These are phyloP conservation scores for Tetranychus cinnabarinus DNA, from an alignment of 1,140 invertebrate species.

Conservation along the genomic window DNA sequence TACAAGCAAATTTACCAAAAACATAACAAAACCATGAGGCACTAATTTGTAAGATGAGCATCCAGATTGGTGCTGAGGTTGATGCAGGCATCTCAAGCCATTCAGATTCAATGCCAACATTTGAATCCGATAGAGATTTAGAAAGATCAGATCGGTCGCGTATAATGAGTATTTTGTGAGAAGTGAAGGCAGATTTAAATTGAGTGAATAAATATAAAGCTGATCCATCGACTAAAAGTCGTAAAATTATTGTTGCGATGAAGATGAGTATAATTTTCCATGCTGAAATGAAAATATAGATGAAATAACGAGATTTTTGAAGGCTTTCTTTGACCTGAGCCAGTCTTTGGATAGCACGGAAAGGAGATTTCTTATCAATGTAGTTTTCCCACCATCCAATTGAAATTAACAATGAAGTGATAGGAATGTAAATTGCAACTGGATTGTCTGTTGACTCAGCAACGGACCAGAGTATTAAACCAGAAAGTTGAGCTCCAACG, in stretches of 20 bases:
- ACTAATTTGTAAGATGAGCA: constrained; percentile 53
- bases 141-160: constrained; percentile 1
- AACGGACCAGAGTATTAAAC: constrained; percentile 61
- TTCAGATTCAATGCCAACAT: constrained; percentile 5
- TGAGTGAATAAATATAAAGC: constrained; percentile 7
- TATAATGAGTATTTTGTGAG: constrained; percentile 10
- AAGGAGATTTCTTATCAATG: constrained; percentile 33
- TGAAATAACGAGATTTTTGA: constrained; percentile 42
- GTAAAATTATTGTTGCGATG: constrained; percentile 31
- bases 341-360: constrained; percentile 38
- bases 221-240: constrained; percentile 28
- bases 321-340: constrained; percentile 57
- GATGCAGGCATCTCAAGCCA: constrained; percentile 2
- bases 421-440: constrained; percentile 27
- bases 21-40: constrained; percentile 68
- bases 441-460: constrained; percentile 1
- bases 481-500: constrained; percentile 37
- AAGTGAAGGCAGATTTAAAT: constrained; percentile 11
- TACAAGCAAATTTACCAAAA: constrained; percentile 81
- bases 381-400: constrained; percentile 95
- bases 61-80: constrained; percentile 33
- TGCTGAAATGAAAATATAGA: constrained; percentile 16
- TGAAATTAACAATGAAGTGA: constrained; percentile 57
- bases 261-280: constrained; percentile 21
- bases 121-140: not conserved